Evolutionary conservation across 1,140 invertebrate species (phyloP).

Genomic region (Stegodyphus mimosarum): DNA sequence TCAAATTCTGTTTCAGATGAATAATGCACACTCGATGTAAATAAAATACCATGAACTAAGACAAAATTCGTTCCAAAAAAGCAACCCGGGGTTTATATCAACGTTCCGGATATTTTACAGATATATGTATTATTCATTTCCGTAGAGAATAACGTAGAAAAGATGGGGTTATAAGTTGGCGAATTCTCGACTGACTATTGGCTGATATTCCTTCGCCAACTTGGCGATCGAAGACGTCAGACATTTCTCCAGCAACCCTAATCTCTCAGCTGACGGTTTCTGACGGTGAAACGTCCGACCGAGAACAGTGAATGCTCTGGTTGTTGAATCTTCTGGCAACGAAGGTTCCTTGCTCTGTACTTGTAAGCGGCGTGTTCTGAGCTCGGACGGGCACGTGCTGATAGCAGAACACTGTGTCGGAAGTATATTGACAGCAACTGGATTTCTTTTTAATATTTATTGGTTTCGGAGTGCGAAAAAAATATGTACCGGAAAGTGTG

Average conservation of each 20-base stretch:
- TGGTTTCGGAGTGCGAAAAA: neutral
- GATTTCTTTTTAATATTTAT: neutral
- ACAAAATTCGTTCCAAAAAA: too few relatives aligned
- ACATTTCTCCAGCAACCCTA: conserved; percentile 9
- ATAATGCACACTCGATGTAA: too few relatives aligned
- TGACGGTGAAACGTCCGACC: conserved; percentile 31
- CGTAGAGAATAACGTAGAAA: too few relatives aligned
- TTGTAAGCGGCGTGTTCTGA: neutral
- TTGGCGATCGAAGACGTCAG: conserved; percentile 14
- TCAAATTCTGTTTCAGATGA: too few relatives aligned
- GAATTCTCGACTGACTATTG: too few relatives aligned
- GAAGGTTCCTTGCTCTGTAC: neutral
- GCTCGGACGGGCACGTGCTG: neutral
- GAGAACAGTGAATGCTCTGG: conserved; percentile 40
- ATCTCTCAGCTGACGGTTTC: conserved; percentile 1
- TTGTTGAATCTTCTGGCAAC: conserved; percentile 1
- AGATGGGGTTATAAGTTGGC: too few relatives aligned
- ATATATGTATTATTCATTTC: too few relatives aligned
- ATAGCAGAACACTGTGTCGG: neutral
- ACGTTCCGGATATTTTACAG: too few relatives aligned
- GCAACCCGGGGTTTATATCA: too few relatives aligned
- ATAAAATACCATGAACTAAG: too few relatives aligned
- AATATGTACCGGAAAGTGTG: neutral
- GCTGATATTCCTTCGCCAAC: neutral
- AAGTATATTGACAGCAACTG: neutral